A percentile compares a stretch with the other conserved stretches of the same genome.
Conservation (phyloP, 2,113 vertebrate genomes). For the Montifringilla adamsi region DNA sequence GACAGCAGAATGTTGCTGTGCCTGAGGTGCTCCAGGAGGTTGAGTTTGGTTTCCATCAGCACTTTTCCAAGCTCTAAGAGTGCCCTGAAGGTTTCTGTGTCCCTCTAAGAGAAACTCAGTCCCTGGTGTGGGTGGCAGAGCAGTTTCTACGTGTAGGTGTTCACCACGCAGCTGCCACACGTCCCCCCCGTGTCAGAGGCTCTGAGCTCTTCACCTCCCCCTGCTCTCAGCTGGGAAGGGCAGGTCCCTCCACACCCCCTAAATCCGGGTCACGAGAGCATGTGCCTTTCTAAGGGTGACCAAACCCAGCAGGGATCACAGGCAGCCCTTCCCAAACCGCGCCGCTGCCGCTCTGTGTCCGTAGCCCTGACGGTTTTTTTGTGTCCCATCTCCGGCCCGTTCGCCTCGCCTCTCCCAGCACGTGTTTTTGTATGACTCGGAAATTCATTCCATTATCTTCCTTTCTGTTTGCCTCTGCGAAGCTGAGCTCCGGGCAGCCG, state of each 20-base stretch:
- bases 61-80: not conserved
- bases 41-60: not conserved
- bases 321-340: not conserved
- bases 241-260: not conserved
- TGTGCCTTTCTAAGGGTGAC: conserved; percentile 43
- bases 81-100: not conserved
- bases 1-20: not conserved
- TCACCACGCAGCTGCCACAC: not conserved
- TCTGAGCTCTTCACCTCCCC: not conserved
- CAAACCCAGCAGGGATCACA: not conserved
- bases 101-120: not conserved
- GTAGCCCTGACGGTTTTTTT: not conserved
- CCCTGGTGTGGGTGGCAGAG: rapidly evolving
- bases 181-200: rapidly evolving
- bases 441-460: conserved; percentile 64
- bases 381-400: not conserved
- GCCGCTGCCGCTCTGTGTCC: not conserved
- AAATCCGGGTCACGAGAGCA: not conserved
- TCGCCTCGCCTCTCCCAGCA: not conserved
- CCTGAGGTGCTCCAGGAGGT: rapidly evolving
- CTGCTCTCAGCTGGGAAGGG: not conserved
- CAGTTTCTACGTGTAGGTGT: rapidly evolving
- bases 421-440: not conserved
- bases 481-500: conserved; percentile 78
- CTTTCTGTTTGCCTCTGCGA: conserved; percentile 80